Conservation (phyloP, 2,888 invertebrate genomes). For the Drosophila histrio region DNA sequence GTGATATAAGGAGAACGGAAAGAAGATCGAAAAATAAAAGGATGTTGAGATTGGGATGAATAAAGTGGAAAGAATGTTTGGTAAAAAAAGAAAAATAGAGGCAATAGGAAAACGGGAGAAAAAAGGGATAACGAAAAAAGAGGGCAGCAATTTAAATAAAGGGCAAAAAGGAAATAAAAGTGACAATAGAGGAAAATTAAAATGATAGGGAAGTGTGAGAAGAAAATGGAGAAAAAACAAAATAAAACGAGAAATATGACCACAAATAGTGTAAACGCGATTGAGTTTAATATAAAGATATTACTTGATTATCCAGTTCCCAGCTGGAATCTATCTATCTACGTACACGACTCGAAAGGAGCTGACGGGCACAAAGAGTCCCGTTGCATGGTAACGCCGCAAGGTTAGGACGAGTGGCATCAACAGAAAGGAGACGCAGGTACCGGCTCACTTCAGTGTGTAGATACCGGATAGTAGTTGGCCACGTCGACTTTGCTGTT, state of each 20-base stretch:
- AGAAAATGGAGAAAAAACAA: too few relatives aligned
- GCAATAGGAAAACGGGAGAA: too few relatives aligned
- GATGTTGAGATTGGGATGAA: neutral
- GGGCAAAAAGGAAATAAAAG: too few relatives aligned
- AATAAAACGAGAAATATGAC: too few relatives aligned
- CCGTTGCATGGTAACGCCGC: constrained; percentile 23
- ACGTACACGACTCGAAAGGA: constrained; percentile 52
- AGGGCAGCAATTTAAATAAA: too few relatives aligned
- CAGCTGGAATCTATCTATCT: constrained; percentile 6
- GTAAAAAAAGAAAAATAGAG: too few relatives aligned
- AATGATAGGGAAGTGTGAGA: too few relatives aligned
- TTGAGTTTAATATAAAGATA: too few relatives aligned
- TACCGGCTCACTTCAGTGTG: constrained; percentile 55
- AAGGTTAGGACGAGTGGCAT: constrained; percentile 49
- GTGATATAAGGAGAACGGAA: neutral
- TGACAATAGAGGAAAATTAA: too few relatives aligned
- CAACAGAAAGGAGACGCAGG: constrained; percentile 50
- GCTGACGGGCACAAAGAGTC: constrained; percentile 42
- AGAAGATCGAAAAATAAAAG: neutral
- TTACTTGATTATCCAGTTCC: neutral
- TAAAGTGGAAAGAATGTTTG: too few relatives aligned
- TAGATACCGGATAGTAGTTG: constrained; percentile 44
- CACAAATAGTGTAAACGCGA: too few relatives aligned
- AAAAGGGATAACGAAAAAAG: too few relatives aligned
- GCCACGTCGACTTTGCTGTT: constrained; percentile 40